Conservation (phyloP, 37 sponge, comb jelly and placozoan species). For the Corticium candelabrum region DNA sequence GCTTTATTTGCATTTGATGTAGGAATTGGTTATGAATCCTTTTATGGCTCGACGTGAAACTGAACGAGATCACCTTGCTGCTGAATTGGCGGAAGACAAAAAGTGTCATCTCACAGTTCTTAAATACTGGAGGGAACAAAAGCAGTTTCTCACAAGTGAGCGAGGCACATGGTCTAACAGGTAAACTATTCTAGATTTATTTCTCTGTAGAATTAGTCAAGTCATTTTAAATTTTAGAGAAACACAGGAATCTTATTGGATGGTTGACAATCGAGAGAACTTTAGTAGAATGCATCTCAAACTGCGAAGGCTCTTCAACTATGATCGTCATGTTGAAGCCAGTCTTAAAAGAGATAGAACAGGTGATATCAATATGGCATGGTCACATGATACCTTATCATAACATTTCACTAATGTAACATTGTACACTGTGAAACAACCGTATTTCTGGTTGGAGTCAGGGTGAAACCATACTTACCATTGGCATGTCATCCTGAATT, state of each 20-base stretch:
- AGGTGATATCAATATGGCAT: neutral
- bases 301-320: slow-evolving; percentile 38
- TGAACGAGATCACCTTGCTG: neutral
- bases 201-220: too few relatives aligned
- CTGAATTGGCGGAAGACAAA: neutral
- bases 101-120: slow-evolving; percentile 16
- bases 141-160: slow-evolving; percentile 56
- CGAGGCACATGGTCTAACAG: slow-evolving; percentile 72
- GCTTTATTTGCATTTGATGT: too few relatives aligned
- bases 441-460: too few relatives aligned
- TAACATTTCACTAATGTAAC: too few relatives aligned
- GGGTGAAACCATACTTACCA: too few relatives aligned
- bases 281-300: slow-evolving; percentile 80
- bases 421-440: too few relatives aligned
- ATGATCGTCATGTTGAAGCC: slow-evolving; percentile 68
- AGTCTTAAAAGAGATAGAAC: slow-evolving; percentile 58
- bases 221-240: too few relatives aligned
- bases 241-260: slow-evolving; percentile 26
- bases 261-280: slow-evolving; percentile 70
- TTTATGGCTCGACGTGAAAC: neutral
- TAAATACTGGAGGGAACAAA: slow-evolving; percentile 27
- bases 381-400: too few relatives aligned
- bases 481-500: too few relatives aligned
- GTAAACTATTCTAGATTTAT: too few relatives aligned
- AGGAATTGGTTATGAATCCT: neutral